Percentiles rank a stretch among this genome's conserved stretches.
Evolutionary conservation across 2,113 vertebrate genomes (phyloP).

Genomic region (Neogobius melanostomus): DNA sequence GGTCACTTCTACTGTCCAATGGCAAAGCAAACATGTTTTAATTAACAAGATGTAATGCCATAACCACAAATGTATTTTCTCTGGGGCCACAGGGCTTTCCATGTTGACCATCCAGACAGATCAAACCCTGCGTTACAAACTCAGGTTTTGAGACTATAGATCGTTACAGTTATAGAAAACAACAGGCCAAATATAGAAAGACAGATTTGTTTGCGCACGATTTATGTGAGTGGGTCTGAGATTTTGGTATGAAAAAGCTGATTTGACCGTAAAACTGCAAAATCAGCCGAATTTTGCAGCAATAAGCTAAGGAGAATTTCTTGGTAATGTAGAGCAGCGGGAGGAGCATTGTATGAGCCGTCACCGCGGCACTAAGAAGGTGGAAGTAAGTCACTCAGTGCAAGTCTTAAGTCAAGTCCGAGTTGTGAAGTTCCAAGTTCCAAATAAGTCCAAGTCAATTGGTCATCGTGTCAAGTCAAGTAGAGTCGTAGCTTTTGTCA

Average conservation of each 20-base stretch:
- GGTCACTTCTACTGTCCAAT: conserved; percentile 7
- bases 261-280: background rate
- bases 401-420: no score
- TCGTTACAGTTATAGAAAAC: background rate
- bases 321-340: no score
- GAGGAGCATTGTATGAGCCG: no score
- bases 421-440: no score
- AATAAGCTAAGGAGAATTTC: no score
- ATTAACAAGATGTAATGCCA: conserved; percentile 39
- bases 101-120: conserved; percentile 7
- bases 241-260: background rate
- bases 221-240: background rate
- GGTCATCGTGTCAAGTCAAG: no score
- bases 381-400: no score
- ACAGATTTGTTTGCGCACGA: background rate
- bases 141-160: background rate
- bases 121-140: conserved; percentile 3
- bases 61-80: conserved; percentile 29
- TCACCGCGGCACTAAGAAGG: no score
- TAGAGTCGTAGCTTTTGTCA: no score
- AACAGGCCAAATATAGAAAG: conserved; percentile 9
- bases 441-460: no score
- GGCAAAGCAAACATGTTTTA: conserved; percentile 27
- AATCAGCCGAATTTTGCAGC: background rate
- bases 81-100: conserved; percentile 29